A percentile compares a stretch with the other conserved stretches of the same genome.
Evolutionary conservation across 2,888 invertebrate genomes (phyloP).

Genomic region (Ceriagrion tenellum): DNA sequence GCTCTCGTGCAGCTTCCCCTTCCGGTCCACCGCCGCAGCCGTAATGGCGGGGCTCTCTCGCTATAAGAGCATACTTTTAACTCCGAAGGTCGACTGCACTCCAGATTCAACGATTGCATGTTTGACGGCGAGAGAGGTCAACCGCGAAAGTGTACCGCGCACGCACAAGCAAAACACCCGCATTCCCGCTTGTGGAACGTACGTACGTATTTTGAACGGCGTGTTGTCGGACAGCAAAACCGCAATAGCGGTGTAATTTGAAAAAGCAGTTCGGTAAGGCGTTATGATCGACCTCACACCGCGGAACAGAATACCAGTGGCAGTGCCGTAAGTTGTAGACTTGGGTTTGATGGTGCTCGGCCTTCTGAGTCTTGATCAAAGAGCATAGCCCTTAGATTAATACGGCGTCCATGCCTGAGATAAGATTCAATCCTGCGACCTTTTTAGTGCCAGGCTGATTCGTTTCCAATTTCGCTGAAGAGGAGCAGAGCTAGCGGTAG

Average conservation of each 20-base stretch:
- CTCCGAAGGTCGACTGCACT: neutral
- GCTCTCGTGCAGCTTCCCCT: neutral
- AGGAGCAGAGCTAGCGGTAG: too few relatives aligned
- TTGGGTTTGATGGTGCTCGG: too few relatives aligned
- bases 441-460: too few relatives aligned
- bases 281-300: too few relatives aligned
- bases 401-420: too few relatives aligned
- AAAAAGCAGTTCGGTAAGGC: too few relatives aligned
- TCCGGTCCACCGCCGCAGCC: neutral
- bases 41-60: neutral
- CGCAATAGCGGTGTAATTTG: neutral
- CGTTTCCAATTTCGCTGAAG: too few relatives aligned
- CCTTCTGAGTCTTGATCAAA: too few relatives aligned
- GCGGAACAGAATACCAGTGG: too few relatives aligned
- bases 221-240: neutral
- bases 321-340: too few relatives aligned
- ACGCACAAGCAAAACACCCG: neutral
- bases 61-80: neutral
- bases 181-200: neutral
- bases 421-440: too few relatives aligned
- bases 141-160: neutral
- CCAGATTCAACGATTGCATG: neutral
- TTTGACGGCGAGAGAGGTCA: neutral
- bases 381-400: too few relatives aligned
- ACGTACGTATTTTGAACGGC: neutral